Evolutionary conservation across 2,797 vertebrate genomes (phyloP).

Genomic region (Lepilemur septentrionalis): DNA sequence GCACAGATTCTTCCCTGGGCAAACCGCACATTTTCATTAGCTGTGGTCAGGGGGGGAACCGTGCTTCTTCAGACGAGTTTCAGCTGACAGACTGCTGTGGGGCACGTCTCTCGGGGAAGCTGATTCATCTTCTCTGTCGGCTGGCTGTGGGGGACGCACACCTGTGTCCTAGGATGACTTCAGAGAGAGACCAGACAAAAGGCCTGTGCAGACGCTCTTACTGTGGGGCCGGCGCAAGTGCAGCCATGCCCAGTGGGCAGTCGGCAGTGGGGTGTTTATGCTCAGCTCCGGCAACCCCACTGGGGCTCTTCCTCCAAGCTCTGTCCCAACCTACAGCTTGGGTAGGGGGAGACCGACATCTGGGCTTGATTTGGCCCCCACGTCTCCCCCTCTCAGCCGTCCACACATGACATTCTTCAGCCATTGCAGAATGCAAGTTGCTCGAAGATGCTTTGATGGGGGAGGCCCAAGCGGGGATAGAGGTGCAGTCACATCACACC

Average conservation of each 20-base stretch:
- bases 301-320: background rate
- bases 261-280: background rate
- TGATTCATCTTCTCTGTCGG: slow-evolving; percentile 66
- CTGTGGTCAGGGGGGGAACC: slow-evolving; percentile 75
- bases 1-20: slow-evolving; percentile 72
- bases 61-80: slow-evolving; percentile 75
- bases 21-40: slow-evolving; percentile 78
- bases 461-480: background rate
- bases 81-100: slow-evolving; percentile 73
- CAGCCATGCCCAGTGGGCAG: slow-evolving; percentile 34
- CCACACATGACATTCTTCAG: background rate
- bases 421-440: background rate
- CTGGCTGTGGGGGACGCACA: slow-evolving; percentile 28
- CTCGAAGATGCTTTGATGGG: slow-evolving; percentile 10
- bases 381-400: background rate
- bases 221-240: background rate
- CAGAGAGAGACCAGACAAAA: slow-evolving; percentile 62
- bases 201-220: slow-evolving; percentile 46
- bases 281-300: background rate
- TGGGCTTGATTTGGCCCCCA: slow-evolving; percentile 37
- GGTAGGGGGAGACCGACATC: slow-evolving; percentile 22
- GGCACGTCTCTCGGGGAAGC: slow-evolving; percentile 40
- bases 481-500: background rate
- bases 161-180: slow-evolving; percentile 71
- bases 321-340: background rate